These are phyloP conservation scores for Ophion slaviceki DNA, from an alignment of 2,888 invertebrate genomes.

Conservation along the genomic window DNA sequence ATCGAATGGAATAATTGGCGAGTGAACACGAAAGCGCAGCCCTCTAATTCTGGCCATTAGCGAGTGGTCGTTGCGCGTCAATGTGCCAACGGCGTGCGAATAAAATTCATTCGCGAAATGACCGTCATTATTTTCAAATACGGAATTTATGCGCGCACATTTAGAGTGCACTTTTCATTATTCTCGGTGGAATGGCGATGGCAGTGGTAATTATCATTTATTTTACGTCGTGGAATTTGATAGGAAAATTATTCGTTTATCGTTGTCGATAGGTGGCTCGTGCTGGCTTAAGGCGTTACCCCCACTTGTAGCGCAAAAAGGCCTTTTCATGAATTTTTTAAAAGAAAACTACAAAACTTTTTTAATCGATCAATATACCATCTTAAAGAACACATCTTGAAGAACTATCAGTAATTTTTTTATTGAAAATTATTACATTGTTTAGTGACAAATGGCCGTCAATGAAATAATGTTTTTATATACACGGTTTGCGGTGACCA, in stretches of 20 bases:
- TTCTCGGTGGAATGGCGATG: neutral
- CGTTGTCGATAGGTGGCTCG: neutral
- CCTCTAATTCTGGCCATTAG: neutral
- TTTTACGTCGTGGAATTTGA: neutral
- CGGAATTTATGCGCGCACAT: neutral
- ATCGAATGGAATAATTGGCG: neutral
- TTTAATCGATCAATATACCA: too few relatives aligned
- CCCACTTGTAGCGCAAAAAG: too few relatives aligned
- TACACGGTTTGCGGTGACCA: too few relatives aligned
- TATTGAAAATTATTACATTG: too few relatives aligned
- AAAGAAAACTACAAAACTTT: too few relatives aligned
- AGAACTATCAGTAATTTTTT: too few relatives aligned
- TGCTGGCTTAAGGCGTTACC: too few relatives aligned
- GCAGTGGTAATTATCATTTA: neutral
- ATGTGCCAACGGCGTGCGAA: neutral
- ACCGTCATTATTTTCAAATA: neutral
- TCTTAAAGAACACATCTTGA: too few relatives aligned
- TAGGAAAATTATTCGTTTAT: slow-evolving; percentile 6
- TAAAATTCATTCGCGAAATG: slow-evolving; percentile 10
- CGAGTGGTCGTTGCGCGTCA: neutral
- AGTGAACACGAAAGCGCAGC: neutral
- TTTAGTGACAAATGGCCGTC: too few relatives aligned
- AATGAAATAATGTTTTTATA: too few relatives aligned
- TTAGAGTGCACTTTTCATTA: slow-evolving; percentile 16
- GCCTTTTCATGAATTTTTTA: too few relatives aligned